phyloP scores from a whole-genome alignment of 1,140 invertebrate genomes.

The Euwallacea similis region DNA sequence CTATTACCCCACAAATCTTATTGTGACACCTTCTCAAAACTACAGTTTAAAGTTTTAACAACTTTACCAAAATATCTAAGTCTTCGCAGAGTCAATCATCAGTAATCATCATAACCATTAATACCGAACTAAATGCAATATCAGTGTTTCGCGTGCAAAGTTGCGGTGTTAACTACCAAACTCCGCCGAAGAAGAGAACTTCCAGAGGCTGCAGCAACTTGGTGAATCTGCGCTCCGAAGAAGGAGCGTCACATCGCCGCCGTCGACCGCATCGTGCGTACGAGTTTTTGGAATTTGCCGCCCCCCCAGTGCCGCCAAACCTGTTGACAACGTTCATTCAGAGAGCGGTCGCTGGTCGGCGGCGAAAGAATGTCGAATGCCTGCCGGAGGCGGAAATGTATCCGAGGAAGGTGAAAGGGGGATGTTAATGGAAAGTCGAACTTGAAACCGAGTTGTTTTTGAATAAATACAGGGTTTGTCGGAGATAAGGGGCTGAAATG shows the following conservation, averaged over 20 bases:
- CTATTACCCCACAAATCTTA: not conserved
- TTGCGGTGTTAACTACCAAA: slow-evolving; percentile 31
- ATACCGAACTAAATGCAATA: not conserved
- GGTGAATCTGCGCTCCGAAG: slow-evolving; percentile 29
- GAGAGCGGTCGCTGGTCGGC: slow-evolving; percentile 1
- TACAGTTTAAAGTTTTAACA: no score
- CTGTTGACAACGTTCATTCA: slow-evolving; percentile 30
- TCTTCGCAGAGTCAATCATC: no score
- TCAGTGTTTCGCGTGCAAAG: slow-evolving; percentile 29
- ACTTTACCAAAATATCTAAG: not conserved
- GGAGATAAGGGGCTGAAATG: no score
- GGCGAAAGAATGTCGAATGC: slow-evolving; percentile 4
- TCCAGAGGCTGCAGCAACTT: slow-evolving; percentile 24
- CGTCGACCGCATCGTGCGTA: slow-evolving; percentile 23
- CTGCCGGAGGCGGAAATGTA: slow-evolving; percentile 19
- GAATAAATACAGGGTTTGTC: no score
- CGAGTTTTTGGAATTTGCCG: slow-evolving; percentile 22
- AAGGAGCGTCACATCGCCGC: slow-evolving; percentile 19
- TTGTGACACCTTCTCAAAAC: not conserved
- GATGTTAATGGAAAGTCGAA: no score
- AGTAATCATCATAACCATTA: not conserved
- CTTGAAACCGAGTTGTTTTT: no score
- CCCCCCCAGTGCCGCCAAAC: slow-evolving; percentile 12
- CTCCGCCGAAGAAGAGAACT: slow-evolving; percentile 25
- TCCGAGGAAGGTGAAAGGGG: slow-evolving; percentile 14